Evolutionary conservation across 2,113 vertebrate genomes (phyloP), one percentile per base, ranked within the genome.

Genomic region (Phrynosoma platyrhinos): DNA sequence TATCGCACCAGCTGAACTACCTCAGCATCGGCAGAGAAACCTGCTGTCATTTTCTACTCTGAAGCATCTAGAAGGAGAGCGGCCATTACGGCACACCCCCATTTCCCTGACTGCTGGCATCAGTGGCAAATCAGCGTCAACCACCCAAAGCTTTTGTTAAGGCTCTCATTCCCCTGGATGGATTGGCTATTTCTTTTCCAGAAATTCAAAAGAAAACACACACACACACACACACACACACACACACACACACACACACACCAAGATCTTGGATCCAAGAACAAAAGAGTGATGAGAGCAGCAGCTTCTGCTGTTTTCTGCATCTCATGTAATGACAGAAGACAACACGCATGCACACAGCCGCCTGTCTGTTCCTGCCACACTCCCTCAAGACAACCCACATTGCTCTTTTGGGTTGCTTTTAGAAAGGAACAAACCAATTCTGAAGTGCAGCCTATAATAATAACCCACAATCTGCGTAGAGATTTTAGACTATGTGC

Each of bases 221-320:
- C 8, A 6, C 18, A 2, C 5, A 9, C 13, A 20, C 8, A 6
- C 18, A 2, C 5, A 9, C 13, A 13, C 36, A 27, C 25, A 64
- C 87, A 84, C 83, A 42, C 13, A 2, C 12, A 21, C 5, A 18
- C 23, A 3, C 7, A 13, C 36, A 27, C 25, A 64, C 87, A 84
- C 83, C 92, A 89, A 20, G 79, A 87, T 88, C 91, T 86, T 90
- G 77, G 16, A 94, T 90, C 64, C 66, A 77, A 84, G 93, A 95
- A 96, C 95, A 95, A 96, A 95, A 95, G 95, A 92, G 87, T 40
- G 80, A 74, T 76, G 82, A 91, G 91, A 91, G 90, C 87, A 23
- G 55, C 79, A 77, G 82, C 3, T 53, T 30, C 13, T 91, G 91
- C 86, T 82, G 92, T 7, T 47, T 47, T 47, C 47, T 47, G 47